Evolutionary conservation across 2,113 vertebrate genomes (phyloP).

Genomic region (Callaeas wilsoni): DNA sequence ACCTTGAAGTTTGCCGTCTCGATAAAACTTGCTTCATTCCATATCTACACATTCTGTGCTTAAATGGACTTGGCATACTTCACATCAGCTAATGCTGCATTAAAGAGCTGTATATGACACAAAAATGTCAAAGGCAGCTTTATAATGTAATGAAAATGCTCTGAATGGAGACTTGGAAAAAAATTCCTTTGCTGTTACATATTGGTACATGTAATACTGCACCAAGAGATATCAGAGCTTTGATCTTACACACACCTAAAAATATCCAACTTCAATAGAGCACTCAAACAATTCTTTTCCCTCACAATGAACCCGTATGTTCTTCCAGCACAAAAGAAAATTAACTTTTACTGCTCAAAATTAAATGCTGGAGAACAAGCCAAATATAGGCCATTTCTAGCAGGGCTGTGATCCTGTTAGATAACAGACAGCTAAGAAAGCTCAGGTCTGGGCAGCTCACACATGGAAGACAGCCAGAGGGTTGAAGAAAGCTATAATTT

Average conservation of each 20-base stretch:
- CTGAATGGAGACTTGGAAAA: constrained; percentile 54
- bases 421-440: constrained; percentile 8
- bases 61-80: constrained; percentile 33
- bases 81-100: constrained; percentile 11
- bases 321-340: constrained; percentile 53
- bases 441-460: background rate
- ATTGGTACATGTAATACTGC: constrained; percentile 54
- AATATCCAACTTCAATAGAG: constrained; percentile 58
- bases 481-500: background rate
- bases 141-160: constrained; percentile 62
- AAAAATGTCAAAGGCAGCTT: constrained; percentile 48
- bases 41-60: background rate
- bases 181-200: constrained; percentile 37
- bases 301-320: constrained; percentile 44
- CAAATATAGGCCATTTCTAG: constrained; percentile 46
- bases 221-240: constrained; percentile 63
- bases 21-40: constrained; percentile 46
- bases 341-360: constrained; percentile 45
- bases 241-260: constrained; percentile 49
- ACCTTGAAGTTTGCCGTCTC: constrained; percentile 17
- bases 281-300: constrained; percentile 46
- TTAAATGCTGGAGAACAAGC: constrained; percentile 33
- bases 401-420: constrained; percentile 5
- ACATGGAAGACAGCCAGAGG: background rate
- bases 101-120: constrained; percentile 30